A percentile compares a stretch with the other conserved stretches of the same genome.
phyloP scores from a whole-genome alignment of 1,140 invertebrate species.

The Sitobion miscanthi region DNA sequence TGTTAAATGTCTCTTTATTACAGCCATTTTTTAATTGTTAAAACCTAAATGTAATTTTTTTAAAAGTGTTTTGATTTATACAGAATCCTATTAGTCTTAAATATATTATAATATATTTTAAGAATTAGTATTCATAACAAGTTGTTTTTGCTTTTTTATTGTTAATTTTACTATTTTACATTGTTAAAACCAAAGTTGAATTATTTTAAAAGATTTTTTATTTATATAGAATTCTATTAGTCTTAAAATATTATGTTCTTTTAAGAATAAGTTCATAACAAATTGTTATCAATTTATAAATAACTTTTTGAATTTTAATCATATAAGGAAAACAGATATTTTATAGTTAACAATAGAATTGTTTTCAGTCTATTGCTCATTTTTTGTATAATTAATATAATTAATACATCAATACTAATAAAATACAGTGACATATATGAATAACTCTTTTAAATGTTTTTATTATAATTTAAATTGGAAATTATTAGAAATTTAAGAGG shows the following conservation, averaged over 20 bases:
- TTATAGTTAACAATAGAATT: not conserved
- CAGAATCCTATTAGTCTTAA: too few relatives aligned
- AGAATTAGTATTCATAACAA: too few relatives aligned
- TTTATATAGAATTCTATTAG: too few relatives aligned
- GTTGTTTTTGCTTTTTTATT: too few relatives aligned
- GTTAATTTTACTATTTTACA: too few relatives aligned
- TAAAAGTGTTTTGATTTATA: too few relatives aligned
- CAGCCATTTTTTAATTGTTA: too few relatives aligned
- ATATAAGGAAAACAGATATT: not conserved
- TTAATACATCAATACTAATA: not conserved
- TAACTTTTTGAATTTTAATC: not conserved
- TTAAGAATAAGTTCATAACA: too few relatives aligned
- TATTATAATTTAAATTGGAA: not conserved
- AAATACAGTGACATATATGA: not conserved
- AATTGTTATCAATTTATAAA: not conserved
- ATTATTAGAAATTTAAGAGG: not conserved
- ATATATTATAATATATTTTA: not conserved
- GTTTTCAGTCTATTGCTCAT: not conserved
- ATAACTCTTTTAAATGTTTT: not conserved
- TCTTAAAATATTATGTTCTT: too few relatives aligned
- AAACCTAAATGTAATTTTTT: too few relatives aligned
- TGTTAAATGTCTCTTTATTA: not conserved
- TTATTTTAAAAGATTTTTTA: too few relatives aligned
- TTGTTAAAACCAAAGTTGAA: too few relatives aligned
- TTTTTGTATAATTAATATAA: not conserved